phyloP scores from a whole-genome alignment of 2,113 vertebrate genomes.

The Salvator merianae region DNA sequence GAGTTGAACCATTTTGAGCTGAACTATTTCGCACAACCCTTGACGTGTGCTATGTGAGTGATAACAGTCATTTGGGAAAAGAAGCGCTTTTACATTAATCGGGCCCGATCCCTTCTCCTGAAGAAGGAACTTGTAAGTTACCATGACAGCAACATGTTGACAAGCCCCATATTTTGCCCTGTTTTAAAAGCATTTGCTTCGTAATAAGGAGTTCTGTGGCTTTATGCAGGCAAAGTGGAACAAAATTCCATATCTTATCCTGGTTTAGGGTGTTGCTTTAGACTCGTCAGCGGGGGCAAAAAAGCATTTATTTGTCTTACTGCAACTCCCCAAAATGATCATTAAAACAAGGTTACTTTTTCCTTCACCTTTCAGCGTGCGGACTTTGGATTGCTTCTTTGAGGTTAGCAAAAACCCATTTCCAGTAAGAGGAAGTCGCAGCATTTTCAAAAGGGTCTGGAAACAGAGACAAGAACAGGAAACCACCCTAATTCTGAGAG shows the following conservation, averaged over 20 bases:
- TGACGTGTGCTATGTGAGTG: too few species aligned
- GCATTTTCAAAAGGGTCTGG: neutral
- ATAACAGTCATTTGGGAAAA: too few species aligned
- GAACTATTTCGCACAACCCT: too few species aligned
- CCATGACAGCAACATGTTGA: neutral
- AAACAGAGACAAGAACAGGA: constrained; percentile 13
- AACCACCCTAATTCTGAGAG: constrained; percentile 10
- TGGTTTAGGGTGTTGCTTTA: neutral
- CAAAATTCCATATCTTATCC: too few species aligned
- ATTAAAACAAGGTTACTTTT: neutral
- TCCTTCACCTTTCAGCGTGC: neutral
- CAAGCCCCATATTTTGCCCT: too few species aligned
- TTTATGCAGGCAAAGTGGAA: neutral
- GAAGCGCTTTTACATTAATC: neutral
- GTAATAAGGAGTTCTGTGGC: neutral
- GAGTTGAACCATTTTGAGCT: too few species aligned
- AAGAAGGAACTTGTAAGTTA: neutral
- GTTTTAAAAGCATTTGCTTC: neutral
- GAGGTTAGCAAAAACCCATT: neutral
- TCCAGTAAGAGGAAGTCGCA: constrained; percentile 7
- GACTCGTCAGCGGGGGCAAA: neutral
- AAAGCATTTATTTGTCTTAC: neutral
- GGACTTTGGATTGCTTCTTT: neutral
- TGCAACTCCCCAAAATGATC: neutral
- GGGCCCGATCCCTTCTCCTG: neutral